Evolutionary conservation across 2,888 invertebrate genomes (phyloP).

Genomic region (Caenorhabditis virilis): DNA sequence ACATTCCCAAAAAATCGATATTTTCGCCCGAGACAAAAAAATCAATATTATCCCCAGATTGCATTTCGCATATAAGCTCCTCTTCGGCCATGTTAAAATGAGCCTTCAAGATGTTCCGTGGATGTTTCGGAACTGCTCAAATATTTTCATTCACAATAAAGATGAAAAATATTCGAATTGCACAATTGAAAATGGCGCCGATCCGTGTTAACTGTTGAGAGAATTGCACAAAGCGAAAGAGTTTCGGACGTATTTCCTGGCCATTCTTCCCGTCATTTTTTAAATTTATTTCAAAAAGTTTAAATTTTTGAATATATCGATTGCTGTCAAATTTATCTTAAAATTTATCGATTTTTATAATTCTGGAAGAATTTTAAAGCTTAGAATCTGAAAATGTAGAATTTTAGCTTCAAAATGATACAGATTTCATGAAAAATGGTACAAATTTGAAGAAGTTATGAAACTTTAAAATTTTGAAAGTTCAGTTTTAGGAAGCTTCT

Average conservation of each 20-base stretch:
- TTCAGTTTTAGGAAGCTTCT: no score
- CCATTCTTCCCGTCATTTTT: constrained; percentile 60
- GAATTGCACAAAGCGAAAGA: constrained; percentile 63
- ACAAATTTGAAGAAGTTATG: no score
- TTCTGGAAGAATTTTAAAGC: no score
- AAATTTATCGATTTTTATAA: no score
- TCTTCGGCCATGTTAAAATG: constrained; percentile 40
- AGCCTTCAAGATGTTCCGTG: constrained; percentile 24
- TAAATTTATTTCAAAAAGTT: constrained; percentile 29
- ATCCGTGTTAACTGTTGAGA: constrained; percentile 39
- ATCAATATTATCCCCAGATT: no score
- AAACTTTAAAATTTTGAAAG: no score
- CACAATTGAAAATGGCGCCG: constrained; percentile 19
- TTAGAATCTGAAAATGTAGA: no score
- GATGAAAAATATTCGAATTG: constrained; percentile 46
- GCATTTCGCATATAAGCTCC: constrained; percentile 1
- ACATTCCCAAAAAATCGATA: not conserved
- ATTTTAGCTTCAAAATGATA: no score
- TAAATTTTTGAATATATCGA: no score
- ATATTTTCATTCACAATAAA: constrained; percentile 28
- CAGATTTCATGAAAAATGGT: no score
- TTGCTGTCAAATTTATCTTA: no score
- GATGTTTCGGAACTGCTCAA: constrained; percentile 38
- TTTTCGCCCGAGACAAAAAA: no score
- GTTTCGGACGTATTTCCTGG: constrained; percentile 63